A percentile compares a stretch with the other conserved stretches of the same genome.
phyloP scores from a whole-genome alignment of 2,797 vertebrate species.

The Pelodytes ibericus region DNA sequence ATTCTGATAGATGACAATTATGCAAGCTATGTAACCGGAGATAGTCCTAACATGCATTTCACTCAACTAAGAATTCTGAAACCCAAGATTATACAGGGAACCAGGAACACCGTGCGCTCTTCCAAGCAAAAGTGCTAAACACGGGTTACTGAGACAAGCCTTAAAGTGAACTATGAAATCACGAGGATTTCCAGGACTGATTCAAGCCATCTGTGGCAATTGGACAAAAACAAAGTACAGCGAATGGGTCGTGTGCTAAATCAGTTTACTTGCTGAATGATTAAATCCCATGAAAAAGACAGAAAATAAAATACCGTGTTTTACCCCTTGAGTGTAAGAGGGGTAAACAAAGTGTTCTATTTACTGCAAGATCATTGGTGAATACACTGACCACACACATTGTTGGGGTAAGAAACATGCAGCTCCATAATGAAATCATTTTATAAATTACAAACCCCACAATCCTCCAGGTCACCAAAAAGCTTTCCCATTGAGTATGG shows the following conservation, averaged over 20 bases:
- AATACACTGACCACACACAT: too few species aligned
- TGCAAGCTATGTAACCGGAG: slow-evolving; percentile 1
- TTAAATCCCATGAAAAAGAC: too few species aligned
- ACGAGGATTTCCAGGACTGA: background rate
- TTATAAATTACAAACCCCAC: too few species aligned
- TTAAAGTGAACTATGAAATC: background rate
- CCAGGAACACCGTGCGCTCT: slow-evolving; percentile 14
- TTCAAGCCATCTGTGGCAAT: background rate
- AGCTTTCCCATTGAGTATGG: too few species aligned
- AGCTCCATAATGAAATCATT: too few species aligned
- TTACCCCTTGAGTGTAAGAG: too few species aligned
- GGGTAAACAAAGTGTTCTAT: too few species aligned
- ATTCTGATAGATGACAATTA: slow-evolving; percentile 13
- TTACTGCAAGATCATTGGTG: too few species aligned
- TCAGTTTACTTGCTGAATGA: background rate
- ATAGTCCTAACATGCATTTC: background rate
- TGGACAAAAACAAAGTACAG: background rate
- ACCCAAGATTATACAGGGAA: background rate
- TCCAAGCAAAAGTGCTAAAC: background rate
- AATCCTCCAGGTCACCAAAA: too few species aligned
- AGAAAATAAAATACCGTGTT: too few species aligned
- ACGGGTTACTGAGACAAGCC: background rate
- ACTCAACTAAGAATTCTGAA: background rate
- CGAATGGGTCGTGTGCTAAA: background rate
- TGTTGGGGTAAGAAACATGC: too few species aligned